These are phyloP conservation scores for Caiman crocodilus DNA, from an alignment of 2,797 vertebrate genomes.

Conservation along the genomic window DNA sequence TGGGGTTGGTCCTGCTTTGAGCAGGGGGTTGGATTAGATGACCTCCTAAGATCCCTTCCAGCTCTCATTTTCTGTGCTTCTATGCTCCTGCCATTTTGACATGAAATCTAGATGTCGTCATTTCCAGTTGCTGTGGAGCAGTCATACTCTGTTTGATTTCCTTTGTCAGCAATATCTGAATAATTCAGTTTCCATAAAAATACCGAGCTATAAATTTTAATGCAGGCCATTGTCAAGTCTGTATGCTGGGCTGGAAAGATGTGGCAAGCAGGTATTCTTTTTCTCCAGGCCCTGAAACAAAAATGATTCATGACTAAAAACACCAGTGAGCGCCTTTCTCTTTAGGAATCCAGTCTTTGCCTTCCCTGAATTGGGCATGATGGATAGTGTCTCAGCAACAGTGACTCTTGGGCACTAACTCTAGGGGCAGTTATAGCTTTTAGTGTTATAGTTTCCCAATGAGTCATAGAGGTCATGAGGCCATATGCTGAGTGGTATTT, in stretches of 20 bases:
- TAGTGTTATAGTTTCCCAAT: neutral
- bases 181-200: neutral
- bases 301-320: neutral
- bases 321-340: neutral
- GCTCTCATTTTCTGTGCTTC: neutral
- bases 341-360: neutral
- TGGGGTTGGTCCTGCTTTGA: too few relatives aligned
- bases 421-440: neutral
- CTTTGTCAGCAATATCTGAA: neutral
- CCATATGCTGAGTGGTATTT: neutral
- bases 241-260: accelerated
- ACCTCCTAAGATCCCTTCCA: too few relatives aligned
- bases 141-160: neutral
- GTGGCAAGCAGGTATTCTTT: neutral
- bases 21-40: too few relatives aligned
- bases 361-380: accelerated
- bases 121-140: accelerated
- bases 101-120: neutral
- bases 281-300: neutral
- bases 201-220: neutral
- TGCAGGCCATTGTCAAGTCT: accelerated
- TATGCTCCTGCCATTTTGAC: neutral
- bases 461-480: neutral
- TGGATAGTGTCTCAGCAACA: neutral
- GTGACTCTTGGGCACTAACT: constrained; percentile 10